phyloP scores from a whole-genome alignment of 2,113 vertebrate genomes.

The Chitala chitala region DNA sequence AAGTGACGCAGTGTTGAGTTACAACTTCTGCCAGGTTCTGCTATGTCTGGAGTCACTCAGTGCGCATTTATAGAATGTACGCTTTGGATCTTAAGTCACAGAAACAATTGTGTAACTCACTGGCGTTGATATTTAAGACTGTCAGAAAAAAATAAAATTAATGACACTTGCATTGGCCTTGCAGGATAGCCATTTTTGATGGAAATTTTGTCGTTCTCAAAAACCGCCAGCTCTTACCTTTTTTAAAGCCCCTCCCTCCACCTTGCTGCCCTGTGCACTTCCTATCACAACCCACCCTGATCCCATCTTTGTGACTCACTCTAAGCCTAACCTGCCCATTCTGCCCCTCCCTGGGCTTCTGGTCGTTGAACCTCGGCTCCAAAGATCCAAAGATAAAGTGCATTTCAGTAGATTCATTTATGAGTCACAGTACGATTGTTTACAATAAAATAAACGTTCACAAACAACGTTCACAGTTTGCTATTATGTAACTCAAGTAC shows the following conservation, averaged over 20 bases:
- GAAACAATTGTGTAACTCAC: neutral
- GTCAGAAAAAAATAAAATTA: neutral
- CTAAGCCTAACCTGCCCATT: neutral
- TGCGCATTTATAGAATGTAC: neutral
- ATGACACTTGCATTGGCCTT: conserved; percentile 21
- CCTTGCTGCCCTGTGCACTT: neutral
- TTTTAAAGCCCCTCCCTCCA: neutral
- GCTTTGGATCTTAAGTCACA: neutral
- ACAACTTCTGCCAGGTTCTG: neutral
- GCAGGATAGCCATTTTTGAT: conserved; percentile 5
- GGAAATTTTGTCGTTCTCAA: neutral
- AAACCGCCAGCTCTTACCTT: neutral
- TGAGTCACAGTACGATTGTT: conserved; percentile 21
- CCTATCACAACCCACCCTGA: neutral
- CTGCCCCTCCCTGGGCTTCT: neutral
- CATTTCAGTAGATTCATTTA: conserved; percentile 24
- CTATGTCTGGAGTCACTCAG: neutral
- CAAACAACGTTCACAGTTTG: conserved; percentile 20
- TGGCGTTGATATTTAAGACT: neutral
- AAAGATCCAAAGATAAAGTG: conserved; percentile 17
- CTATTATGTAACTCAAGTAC: neutral
- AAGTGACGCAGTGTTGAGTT: no score
- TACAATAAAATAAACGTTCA: conserved; percentile 19
- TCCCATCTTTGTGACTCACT: neutral
- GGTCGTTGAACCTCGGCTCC: neutral